Conservation (phyloP, 2,888 invertebrate species). For the Coecobrya sp. region DNA sequence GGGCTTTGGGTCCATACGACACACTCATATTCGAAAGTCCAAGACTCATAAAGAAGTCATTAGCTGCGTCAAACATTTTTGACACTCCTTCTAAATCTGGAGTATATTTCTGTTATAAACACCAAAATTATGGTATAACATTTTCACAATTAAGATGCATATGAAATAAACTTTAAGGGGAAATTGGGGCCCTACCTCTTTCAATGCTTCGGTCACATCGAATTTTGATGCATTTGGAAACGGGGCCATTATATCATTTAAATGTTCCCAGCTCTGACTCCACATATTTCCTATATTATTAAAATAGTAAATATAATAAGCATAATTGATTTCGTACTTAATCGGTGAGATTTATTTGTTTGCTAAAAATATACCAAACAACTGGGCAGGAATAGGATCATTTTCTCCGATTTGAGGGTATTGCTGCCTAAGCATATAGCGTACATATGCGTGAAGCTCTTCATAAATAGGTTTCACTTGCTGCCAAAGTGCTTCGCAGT, state of each 20-base stretch:
- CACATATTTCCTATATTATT: constrained; percentile 94
- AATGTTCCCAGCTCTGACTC: constrained; percentile 94
- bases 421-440: constrained; percentile 90
- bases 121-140: not conserved
- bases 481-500: constrained; percentile 90
- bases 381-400: constrained; percentile 94
- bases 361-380: constrained; percentile 90
- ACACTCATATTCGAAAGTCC: constrained; percentile 94
- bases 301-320: no score
- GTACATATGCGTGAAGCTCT: constrained; percentile 94
- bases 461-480: constrained; percentile 93
- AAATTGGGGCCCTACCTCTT: constrained; percentile 87
- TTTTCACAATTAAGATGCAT: not conserved
- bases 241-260: constrained; percentile 92
- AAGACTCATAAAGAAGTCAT: constrained; percentile 94
- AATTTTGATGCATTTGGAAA: constrained; percentile 91
- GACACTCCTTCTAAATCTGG: constrained; percentile 77
- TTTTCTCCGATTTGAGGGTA: constrained; percentile 90
- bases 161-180: not conserved
- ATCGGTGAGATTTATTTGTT: not conserved
- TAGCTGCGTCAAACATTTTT: constrained; percentile 93
- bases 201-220: constrained; percentile 93
- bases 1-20: constrained; percentile 95
- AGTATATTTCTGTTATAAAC: constrained; percentile 76
- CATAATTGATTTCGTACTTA: not conserved